These are phyloP conservation scores for Zalophus californianus DNA, from an alignment of 2,797 vertebrate species.

Conservation along the genomic window DNA sequence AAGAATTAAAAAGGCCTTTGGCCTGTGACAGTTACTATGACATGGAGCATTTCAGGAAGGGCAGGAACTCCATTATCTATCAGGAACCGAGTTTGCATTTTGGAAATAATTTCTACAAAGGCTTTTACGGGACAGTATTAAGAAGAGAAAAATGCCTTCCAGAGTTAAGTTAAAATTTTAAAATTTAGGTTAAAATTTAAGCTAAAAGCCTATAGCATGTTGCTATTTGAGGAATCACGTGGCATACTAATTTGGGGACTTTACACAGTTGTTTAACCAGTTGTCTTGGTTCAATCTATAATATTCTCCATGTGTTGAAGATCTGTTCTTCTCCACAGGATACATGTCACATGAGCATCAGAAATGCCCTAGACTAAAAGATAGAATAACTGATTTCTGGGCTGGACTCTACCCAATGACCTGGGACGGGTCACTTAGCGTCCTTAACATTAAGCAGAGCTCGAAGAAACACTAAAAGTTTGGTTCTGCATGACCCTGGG, in stretches of 20 bases:
- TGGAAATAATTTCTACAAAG: conserved; percentile 8
- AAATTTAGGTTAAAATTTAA: not conserved
- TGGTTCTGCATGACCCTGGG: not conserved
- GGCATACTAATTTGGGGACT: not conserved
- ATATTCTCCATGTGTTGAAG: not conserved
- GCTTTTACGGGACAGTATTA: not conserved
- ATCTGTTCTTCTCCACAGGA: not conserved
- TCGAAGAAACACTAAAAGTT: not conserved
- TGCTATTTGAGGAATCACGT: not conserved
- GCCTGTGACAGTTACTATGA: no score
- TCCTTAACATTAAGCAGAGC: not conserved
- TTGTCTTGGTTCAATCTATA: not conserved
- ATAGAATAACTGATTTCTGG: not conserved
- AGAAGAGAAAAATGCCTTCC: not conserved
- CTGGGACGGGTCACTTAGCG: not conserved
- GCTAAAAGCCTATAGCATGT: not conserved
- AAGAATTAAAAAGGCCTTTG: not conserved
- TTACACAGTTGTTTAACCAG: not conserved
- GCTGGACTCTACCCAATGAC: not conserved
- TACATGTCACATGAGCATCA: accelerated
- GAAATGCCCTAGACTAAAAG: not conserved
- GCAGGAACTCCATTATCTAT: not conserved
- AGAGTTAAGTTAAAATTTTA: not conserved
- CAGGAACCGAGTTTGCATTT: not conserved
- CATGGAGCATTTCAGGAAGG: not conserved